These are phyloP conservation scores for Larimichthys polyactis DNA, from an alignment of 2,113 vertebrate genomes.

Conservation along the genomic window DNA sequence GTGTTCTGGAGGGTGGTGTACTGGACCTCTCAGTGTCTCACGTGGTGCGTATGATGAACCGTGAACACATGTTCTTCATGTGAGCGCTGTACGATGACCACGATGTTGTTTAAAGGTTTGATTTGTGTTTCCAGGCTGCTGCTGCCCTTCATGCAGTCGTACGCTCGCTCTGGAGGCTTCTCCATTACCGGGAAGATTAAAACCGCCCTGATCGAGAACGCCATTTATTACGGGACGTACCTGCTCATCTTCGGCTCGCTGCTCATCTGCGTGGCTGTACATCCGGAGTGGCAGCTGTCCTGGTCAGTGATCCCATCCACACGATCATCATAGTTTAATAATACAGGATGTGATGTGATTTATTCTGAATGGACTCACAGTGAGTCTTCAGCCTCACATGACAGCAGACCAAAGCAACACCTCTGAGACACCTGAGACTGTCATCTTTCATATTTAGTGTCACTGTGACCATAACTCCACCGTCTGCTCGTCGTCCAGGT, in stretches of 20 bases:
- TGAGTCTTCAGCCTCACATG: no score
- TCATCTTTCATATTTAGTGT: no score
- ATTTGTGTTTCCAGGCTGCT: conserved; percentile 87
- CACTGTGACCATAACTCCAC: no score
- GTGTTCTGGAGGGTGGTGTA: conserved; percentile 99
- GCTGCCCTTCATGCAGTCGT: conserved; percentile 99
- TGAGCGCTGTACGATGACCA: no score
- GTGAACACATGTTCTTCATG: no score
- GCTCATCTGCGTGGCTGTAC: conserved; percentile 97
- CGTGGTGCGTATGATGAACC: conserved; percentile 86
- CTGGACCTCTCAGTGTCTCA: conserved; percentile 99
- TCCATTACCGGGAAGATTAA: conserved; percentile 98
- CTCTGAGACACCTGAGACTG: no score
- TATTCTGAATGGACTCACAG: no score
- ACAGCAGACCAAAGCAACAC: no score
- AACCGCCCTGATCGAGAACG: conserved; percentile 97
- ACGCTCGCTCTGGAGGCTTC: conserved; percentile 97
- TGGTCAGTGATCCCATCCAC: conserved; percentile 85
- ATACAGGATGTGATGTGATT: no score
- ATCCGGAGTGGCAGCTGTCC: conserved; percentile 90
- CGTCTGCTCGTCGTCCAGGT: conserved; percentile 81
- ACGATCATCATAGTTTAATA: no score
- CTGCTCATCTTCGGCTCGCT: conserved; percentile 97
- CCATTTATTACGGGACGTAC: conserved; percentile 98
- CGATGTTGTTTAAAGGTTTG: no score